Conservation (phyloP, 2,797 vertebrate genomes). For the Danionella dracula region DNA sequence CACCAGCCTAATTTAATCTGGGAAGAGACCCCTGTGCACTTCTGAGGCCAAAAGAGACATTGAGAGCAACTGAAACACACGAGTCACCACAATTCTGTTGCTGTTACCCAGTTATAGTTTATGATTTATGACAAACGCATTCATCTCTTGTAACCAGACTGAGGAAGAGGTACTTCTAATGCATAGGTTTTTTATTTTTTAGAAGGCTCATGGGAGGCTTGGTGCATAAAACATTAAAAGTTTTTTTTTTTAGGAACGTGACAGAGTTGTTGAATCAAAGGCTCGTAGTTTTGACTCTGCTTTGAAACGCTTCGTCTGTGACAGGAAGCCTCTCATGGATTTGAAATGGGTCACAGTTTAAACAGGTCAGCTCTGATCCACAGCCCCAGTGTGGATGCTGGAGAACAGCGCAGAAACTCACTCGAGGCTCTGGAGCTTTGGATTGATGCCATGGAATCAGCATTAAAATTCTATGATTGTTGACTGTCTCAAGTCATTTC, state of each 20-base stretch:
- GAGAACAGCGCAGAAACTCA: neutral
- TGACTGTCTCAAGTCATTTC: neutral
- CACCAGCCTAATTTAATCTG: constrained; percentile 16
- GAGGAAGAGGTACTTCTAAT: neutral
- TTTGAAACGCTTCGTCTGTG: constrained; percentile 10
- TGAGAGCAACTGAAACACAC: neutral
- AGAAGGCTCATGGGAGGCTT: neutral
- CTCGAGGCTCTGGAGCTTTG: neutral
- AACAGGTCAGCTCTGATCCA: constrained; percentile 10
- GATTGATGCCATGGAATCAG: neutral
- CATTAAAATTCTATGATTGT: neutral
- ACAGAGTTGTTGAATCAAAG: constrained; percentile 17
- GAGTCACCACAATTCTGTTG: neutral
- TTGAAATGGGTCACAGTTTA: constrained; percentile 25
- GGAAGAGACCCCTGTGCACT: neutral
- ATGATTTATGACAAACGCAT: neutral
- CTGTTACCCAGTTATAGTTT: neutral
- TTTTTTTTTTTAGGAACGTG: neutral
- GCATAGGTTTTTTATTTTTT: neutral
- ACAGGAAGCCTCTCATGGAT: constrained; percentile 10
- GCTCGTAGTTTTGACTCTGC: neutral
- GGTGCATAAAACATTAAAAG: constrained; percentile 34
- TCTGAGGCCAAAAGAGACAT: neutral
- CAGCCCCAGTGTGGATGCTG: constrained; percentile 11
- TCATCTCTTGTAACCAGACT: neutral